Evolutionary conservation across 2,888 invertebrate species (phyloP), one percentile per base, ranked within the genome.

Genomic region (Chesias legatella): DNA sequence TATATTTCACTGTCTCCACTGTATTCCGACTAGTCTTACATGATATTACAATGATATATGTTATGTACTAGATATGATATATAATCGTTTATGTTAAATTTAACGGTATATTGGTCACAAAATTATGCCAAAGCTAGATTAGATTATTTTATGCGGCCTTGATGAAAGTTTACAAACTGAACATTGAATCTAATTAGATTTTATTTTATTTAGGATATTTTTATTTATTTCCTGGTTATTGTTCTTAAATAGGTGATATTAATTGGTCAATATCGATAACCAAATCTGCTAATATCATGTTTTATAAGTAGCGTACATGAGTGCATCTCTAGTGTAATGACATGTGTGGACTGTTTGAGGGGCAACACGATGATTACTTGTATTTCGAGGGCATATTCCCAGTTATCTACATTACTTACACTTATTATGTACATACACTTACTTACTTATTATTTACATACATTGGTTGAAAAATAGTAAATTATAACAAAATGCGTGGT

Each of bases 71-170:
- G 2, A 17, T 17, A 17, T n/a, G n/a, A n/a, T n/a, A n/a, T n/a
- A 5, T 17, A 17, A 2, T 17, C 13, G 13, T 5, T 17, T 17
- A 17, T 17, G 13, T 33, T 22, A 13, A 10, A 27, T 48, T 43
- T 43, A 46, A 64, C 7, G 61, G n/a, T n/a, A 59, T 66, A 67
- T 76, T 68, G 68, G 77, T 79, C 79, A 79, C 77, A 78, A 79
- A 73, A 63, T 61, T 75, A 79, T 74, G 73, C 84, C 82, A 82
- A 84, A 84, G 82, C 69, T 82, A 80, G 73, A 56, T 56, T 67
- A 65, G 49, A 58, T 49, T 55, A 44, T 59, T 36, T 44, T 43
- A 53, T 43, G 51, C 53, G 58, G 58, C 49, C 45, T 50, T 28
- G 30, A 42, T 35, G 20, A 32, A 41, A 27, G 13, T 36, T 36